Base-by-base conservation (phyloP, 2,113 vertebrate genomes). In the Pungitius pungitius region DNA sequence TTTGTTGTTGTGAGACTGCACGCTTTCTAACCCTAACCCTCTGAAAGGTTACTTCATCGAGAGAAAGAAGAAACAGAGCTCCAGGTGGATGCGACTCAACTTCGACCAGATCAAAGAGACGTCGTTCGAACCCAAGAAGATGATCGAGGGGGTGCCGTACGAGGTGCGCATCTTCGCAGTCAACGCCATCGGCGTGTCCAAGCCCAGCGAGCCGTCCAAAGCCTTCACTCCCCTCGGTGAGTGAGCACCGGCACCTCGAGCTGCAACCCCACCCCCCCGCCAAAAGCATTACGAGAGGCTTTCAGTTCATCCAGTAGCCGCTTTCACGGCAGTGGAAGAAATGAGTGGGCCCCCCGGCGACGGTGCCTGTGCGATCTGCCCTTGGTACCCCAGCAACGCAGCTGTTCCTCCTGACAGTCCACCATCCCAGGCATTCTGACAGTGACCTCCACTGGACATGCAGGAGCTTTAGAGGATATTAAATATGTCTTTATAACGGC, bases 41-140 rank as follows among this genome's bases (percentile, higher is more conserved):
- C 30, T 81, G n/a, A 30, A 73, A 99, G 98, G 98, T 0, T 99
- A 99, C 81, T 98, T 96, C 78, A 94, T 99, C 78, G 98, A 99
- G 89, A 95, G 98, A 77, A 99, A 99, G 85, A 99, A 99, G 94
- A 99, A 99, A 55, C 97, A 99, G 89, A 99, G 98, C 75, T 99
- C 97, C 76, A 95, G 97, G 24, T 99, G 98, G 98, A 99, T 99
- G 98, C 95, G 98, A 70, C 63, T 99, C 75, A 99, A 99, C 90
- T 99, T 99, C 87, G 98, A 99, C 84, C 93, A 98, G 71, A 96
- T 94, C 85, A 99, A 99, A 91, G 97, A 99, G 92, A 96, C 94
- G 42, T 91, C 88, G 37, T 99, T 98, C 83, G 97, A 99, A 80
- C 97, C 97, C 72, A 99, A 98, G 94, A 99, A 99, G 91, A 99